A percentile compares a stretch with the other conserved stretches of the same genome.
These are phyloP conservation scores for Contarinia nasturtii DNA, from an alignment of 1,140 invertebrate genomes.

Conservation along the genomic window DNA sequence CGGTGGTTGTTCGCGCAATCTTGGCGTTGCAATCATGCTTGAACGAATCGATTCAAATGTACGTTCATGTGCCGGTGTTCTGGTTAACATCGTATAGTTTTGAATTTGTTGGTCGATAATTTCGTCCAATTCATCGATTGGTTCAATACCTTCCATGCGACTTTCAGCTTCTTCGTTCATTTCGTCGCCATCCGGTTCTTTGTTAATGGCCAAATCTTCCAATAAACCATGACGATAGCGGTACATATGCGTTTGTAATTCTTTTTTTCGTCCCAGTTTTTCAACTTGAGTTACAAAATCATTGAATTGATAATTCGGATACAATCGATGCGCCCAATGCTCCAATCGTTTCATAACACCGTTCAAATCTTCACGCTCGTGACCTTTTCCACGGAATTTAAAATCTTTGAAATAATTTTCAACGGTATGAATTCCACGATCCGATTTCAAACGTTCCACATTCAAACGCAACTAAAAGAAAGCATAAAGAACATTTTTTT, in stretches of 20 bases:
- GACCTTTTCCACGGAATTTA: conserved; percentile 63
- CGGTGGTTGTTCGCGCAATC: conserved; percentile 12
- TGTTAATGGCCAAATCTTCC: conserved; percentile 13
- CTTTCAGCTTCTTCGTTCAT: conserved; percentile 11
- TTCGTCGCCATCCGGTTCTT: conserved; percentile 11
- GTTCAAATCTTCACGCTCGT: conserved; percentile 69
- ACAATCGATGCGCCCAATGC: conserved; percentile 82
- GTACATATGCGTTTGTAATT: conserved; percentile 36
- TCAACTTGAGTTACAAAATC: conserved; percentile 69
- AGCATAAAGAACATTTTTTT: no score
- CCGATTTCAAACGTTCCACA: conserved; percentile 44
- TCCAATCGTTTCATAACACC: conserved; percentile 63
- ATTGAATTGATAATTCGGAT: conserved; percentile 72
- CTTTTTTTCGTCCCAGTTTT: conserved; percentile 52
- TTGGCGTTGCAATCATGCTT: conserved; percentile 12
- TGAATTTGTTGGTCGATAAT: conserved; percentile 27
- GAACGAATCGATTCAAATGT: conserved; percentile 1
- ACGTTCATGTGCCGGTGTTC: conserved; percentile 3
- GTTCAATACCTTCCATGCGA: conserved; percentile 7
- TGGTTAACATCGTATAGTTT: conserved; percentile 12
- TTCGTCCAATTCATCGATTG: conserved; percentile 29
- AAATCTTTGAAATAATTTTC: conserved; percentile 63
- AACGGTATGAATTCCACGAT: conserved; percentile 58
- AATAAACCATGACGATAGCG: conserved; percentile 42
- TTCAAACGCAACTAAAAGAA: conserved; percentile 37